phyloP scores from a whole-genome alignment of 2,113 vertebrate species.

The Ophiodon elongatus region DNA sequence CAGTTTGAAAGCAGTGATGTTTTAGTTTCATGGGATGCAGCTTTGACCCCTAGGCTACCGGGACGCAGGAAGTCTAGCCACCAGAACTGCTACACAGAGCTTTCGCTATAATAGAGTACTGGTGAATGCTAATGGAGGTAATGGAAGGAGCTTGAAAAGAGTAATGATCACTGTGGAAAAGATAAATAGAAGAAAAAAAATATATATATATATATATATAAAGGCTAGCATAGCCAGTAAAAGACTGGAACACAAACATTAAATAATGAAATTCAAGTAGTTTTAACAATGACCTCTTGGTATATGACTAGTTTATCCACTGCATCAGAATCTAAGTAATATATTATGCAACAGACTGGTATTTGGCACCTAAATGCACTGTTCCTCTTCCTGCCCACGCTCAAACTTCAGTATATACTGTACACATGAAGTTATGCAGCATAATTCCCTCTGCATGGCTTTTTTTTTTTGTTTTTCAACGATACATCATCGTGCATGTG shows the following conservation, averaged over 20 bases:
- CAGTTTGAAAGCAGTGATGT: too few relatives aligned
- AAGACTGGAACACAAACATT: background rate
- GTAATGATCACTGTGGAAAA: background rate
- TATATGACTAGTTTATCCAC: background rate
- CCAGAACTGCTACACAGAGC: too few relatives aligned
- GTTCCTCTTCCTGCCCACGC: conserved; percentile 18
- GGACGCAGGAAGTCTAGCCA: background rate
- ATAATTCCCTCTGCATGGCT: background rate
- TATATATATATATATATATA: background rate
- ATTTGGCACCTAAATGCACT: conserved; percentile 9
- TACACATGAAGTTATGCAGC: conserved; percentile 10
- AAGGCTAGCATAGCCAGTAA: background rate
- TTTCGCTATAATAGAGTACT: too few relatives aligned
- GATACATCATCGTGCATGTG: background rate
- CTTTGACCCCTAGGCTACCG: background rate
- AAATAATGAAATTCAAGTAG: background rate
- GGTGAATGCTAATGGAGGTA: too few relatives aligned
- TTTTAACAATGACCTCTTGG: background rate
- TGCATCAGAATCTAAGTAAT: background rate
- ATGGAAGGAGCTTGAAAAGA: too few relatives aligned
- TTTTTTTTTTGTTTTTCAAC: background rate
- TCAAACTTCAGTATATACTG: background rate
- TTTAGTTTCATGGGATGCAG: too few relatives aligned
- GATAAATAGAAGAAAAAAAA: background rate
- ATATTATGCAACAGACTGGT: background rate